These are phyloP conservation scores for Melanotaenia parkinsoni DNA, from an alignment of 2,797 vertebrate species.

Conservation along the genomic window DNA sequence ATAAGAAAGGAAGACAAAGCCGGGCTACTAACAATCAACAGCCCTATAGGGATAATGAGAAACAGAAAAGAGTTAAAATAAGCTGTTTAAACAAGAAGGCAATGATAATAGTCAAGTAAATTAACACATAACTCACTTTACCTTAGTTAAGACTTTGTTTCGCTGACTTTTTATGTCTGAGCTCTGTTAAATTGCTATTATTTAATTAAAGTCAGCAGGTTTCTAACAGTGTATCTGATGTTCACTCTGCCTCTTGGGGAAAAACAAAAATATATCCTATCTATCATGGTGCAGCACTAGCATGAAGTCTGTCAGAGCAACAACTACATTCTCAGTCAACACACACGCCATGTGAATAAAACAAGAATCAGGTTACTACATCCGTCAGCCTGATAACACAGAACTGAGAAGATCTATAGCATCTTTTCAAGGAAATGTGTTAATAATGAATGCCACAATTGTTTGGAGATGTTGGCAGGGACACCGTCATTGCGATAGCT, in stretches of 20 bases:
- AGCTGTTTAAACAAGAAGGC: not conserved
- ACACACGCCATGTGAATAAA: not conserved
- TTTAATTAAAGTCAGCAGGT: not conserved
- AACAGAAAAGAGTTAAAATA: not conserved
- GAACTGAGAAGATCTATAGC: not conserved
- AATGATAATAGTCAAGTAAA: not conserved
- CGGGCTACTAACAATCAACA: not conserved
- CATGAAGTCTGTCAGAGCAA: not conserved
- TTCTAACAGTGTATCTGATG: conserved; percentile 1
- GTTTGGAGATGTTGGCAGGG: conserved; percentile 53
- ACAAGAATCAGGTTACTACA: not conserved
- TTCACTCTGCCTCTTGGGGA: not conserved
- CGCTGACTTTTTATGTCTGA: not conserved
- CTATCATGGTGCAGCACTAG: not conserved
- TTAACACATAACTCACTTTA: not conserved
- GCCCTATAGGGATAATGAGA: not conserved
- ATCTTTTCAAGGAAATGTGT: conserved; percentile 11
- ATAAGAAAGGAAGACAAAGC: not conserved
- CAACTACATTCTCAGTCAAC: not conserved
- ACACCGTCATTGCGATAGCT: conserved; percentile 12
- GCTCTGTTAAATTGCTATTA: conserved; percentile 3
- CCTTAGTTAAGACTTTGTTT: not conserved
- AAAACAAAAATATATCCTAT: not conserved
- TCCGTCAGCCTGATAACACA: not conserved
- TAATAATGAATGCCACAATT: conserved; percentile 1